Base-by-base conservation (phyloP, 1,140 invertebrate genomes). In the Penaeus vannamei region DNA sequence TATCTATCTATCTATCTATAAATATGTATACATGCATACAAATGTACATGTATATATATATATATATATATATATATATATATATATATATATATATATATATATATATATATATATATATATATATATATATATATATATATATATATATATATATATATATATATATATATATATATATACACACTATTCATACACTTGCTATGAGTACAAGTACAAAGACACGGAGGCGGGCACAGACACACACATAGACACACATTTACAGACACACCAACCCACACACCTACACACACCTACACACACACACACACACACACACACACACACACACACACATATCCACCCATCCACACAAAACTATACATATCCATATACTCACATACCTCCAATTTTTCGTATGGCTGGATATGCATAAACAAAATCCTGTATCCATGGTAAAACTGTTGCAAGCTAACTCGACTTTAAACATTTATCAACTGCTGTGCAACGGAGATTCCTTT, bases 31-130 rank as follows among this genome's bases (percentile, higher is more conserved):
- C 26, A 72, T 2, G 5, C 26, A 72, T 23, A 72, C 26, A 26
- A 3, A 72, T 72, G 26, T 26, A 72, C 26, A 72, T 20, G 26
- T 72, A 72, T 20, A 72, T 72, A 72, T 72, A 29, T 72, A 72
- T 72, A n/a, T 72, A 72, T 72, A 72, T 26, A 26, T 72, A 36
- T 72, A 72, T 72, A n/a, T 26, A 72, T 20, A 32, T 72, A 72
- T 72, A n/a, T 72, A 72, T 72, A n/a, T 20, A n/a, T 72, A n/a
- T 72, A 72, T 72, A n/a, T 72, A 72, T 72, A 32, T 72, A 72
- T 72, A 32, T 72, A 72, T 72, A n/a, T 72, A 72, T 72, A n/a
- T 72, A 72, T 72, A n/a, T 72, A n/a, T 72, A n/a, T 72, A 72
- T 72, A n/a, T 72, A 72, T 72, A 32, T 72, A 72, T 72, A 32